Conservation (phyloP, 2,113 vertebrate genomes). For the Sclerurus mexicanus region DNA sequence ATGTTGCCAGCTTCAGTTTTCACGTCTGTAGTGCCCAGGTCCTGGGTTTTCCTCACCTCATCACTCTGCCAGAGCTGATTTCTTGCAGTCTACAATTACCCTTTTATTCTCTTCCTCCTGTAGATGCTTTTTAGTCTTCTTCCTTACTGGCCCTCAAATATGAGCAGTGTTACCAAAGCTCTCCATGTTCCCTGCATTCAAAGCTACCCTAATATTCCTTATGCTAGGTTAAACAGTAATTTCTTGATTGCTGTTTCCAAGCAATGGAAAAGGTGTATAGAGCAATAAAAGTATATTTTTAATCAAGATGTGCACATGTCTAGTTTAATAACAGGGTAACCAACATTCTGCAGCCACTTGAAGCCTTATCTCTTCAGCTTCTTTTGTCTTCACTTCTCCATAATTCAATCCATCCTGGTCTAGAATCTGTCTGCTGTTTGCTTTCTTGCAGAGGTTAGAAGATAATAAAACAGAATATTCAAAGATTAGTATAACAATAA, state of each 20-base stretch:
- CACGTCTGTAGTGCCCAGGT: fast-evolving
- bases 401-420: background rate
- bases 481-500: background rate
- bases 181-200: background rate
- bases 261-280: background rate
- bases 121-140: background rate
- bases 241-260: background rate
- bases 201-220: background rate
- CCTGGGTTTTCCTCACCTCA: background rate
- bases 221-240: background rate
- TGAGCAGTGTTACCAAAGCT: background rate
- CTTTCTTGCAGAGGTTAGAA: background rate
- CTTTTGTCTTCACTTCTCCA: background rate
- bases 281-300: background rate
- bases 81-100: background rate
- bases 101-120: background rate
- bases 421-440: background rate
- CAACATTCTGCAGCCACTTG: background rate
- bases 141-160: background rate
- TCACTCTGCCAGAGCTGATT: background rate
- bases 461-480: background rate
- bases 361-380: background rate
- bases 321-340: background rate
- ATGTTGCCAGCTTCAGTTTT: background rate
- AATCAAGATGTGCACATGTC: background rate